Conservation (phyloP, 2,888 invertebrate genomes). For the Pyrochroa serraticornis region DNA sequence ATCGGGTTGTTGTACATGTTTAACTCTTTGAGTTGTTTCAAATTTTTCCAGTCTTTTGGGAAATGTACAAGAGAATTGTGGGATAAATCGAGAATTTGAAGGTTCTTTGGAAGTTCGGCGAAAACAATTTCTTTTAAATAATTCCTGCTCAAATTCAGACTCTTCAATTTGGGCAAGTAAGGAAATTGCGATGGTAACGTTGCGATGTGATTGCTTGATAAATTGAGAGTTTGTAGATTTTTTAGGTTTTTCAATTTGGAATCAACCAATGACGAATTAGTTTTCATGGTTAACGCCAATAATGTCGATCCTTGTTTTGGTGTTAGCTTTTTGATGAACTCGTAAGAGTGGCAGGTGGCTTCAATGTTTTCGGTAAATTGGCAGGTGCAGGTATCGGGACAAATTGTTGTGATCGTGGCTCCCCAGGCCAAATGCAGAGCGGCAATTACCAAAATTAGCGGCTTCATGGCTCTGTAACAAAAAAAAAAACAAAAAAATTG, state of each 20-base stretch:
- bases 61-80: conserved; percentile 66
- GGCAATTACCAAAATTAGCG: conserved; percentile 27
- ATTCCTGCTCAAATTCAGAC: conserved; percentile 48
- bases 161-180: conserved; percentile 46
- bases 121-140: conserved; percentile 47
- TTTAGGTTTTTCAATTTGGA: conserved; percentile 50
- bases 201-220: conserved; percentile 46
- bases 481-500: conserved; percentile 18
- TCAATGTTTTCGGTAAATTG: conserved; percentile 71
- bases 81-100: conserved; percentile 65
- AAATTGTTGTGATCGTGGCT: conserved; percentile 47
- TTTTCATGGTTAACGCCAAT: conserved; percentile 44
- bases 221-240: conserved; percentile 47
- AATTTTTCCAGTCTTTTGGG: conserved; percentile 62
- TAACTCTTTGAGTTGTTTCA: conserved; percentile 66
- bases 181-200: conserved; percentile 40
- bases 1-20: conserved; percentile 73
- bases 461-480: conserved; percentile 43
- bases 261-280: conserved; percentile 46
- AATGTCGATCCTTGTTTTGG: conserved; percentile 47
- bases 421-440: conserved; percentile 37
- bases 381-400: conserved; percentile 64
- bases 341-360: conserved; percentile 69
- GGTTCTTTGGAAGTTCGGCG: conserved; percentile 47
- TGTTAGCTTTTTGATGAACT: conserved; percentile 71